Base-by-base conservation (phyloP, 2,888 invertebrate genomes). In the Hydroisotoma schaefferi region DNA sequence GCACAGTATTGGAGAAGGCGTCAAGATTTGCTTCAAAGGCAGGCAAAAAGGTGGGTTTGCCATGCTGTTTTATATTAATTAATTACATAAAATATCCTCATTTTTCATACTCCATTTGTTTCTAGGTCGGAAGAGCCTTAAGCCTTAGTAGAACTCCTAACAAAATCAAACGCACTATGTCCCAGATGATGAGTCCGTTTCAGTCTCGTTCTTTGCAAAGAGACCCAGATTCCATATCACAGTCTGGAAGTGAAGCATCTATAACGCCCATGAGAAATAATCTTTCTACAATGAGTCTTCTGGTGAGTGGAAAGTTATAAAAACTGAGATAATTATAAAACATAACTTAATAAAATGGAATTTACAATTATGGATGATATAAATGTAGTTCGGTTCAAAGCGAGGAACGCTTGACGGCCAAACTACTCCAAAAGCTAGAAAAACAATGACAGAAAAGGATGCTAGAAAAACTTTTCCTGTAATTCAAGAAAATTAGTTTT, bases 121-220 rank as follows among this genome's bases (percentile, higher is more conserved):
- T 54, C 29, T 33, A 90, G 83, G 92, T 95, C 72, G 92, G 92
- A 55, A 85, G 95, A 72, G 94, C 94, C 70, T 88, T 95, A 76
- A 94, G 94, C 68, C 93, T 95, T 79, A 94, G 92, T 79, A 92
- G 93, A 80, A 94, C 95, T 27, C 94, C 95, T 52, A 90, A 89
- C 68, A 92, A 91, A 78, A 79, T 95, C 74, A 94, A 94, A 79
- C 84, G 94, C 59, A 94, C 94, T 28, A 89, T 95, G 78, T 94
- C 94, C 22, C 90, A 92, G 44, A 91, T 93, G 87, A 92, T 93
- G 84, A 88, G 88, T 63, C 92, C 93, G 12, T 90, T 90, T 53
- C 60, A 61, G 15, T 59, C 55, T 23, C 55, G 57, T 46, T 63
- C 59, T 6, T 54, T 54, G 20, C 63, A 59, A 26, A 58, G 48